Evolutionary conservation across 2,797 vertebrate species (phyloP).

Genomic region (Peromyscus eremicus): DNA sequence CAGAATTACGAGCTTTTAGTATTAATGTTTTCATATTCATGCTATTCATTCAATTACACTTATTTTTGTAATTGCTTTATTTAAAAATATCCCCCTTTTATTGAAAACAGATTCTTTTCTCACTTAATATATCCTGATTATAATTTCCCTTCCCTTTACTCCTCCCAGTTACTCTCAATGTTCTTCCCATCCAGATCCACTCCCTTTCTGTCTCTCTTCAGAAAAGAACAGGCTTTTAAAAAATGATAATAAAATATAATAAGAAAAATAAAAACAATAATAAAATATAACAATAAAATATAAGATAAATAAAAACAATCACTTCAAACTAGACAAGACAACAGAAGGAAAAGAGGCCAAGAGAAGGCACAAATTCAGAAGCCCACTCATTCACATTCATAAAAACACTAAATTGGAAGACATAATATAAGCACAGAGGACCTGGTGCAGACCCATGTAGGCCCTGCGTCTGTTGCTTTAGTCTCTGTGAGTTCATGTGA

Average conservation of each 20-base stretch:
- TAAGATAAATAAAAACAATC: not conserved
- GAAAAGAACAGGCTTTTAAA: not conserved
- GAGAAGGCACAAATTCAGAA: not conserved
- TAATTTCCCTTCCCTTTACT: not conserved
- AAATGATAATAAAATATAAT: not conserved
- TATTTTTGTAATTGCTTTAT: not conserved
- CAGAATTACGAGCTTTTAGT: not conserved
- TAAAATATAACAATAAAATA: not conserved
- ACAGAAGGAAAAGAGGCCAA: not conserved
- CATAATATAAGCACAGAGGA: not conserved
- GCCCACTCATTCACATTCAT: not conserved
- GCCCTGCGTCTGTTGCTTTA: fast-evolving
- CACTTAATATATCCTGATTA: not conserved
- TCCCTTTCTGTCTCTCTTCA: not conserved
- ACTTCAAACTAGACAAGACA: not conserved
- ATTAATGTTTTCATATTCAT: not conserved
- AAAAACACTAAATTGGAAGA: no score
- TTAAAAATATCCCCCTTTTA: not conserved
- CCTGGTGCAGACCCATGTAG: no score
- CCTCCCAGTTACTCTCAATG: not conserved
- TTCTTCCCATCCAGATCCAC: not conserved
- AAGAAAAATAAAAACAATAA: no score
- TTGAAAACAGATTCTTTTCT: not conserved
- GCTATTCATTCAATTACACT: not conserved
- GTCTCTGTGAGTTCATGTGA: not conserved